phyloP scores from a whole-genome alignment of 2,888 invertebrate genomes.

The Asteroscopus sphinx region DNA sequence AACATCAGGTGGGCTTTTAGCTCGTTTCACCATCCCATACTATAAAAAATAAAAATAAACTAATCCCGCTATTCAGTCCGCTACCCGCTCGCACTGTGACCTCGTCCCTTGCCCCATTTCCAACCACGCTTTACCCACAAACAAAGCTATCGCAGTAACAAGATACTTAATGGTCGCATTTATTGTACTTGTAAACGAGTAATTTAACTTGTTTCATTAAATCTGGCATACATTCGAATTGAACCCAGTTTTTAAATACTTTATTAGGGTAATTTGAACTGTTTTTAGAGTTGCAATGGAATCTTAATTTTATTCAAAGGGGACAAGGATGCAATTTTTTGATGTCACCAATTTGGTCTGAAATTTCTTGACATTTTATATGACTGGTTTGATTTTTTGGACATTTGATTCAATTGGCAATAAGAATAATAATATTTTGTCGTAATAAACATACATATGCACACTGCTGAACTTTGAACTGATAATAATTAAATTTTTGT shows the following conservation, averaged over 20 bases:
- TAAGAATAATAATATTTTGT: too few relatives aligned
- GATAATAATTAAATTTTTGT: too few relatives aligned
- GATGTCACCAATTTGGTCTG: background rate
- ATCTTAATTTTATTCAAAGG: background rate
- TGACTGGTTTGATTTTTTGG: too few relatives aligned
- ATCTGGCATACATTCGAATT: constrained; percentile 19
- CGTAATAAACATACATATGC: too few relatives aligned
- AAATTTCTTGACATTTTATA: too few relatives aligned
- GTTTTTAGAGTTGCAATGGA: background rate
- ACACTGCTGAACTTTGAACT: too few relatives aligned
- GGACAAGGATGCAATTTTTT: background rate
- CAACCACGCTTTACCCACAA: constrained; percentile 36
- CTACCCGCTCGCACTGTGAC: constrained; percentile 9
- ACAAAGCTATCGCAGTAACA: constrained; percentile 54
- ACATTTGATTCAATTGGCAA: too few relatives aligned
- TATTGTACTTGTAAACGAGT: constrained; percentile 48
- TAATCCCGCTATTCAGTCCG: too few relatives aligned
- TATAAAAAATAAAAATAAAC: too few relatives aligned
- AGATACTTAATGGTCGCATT: constrained; percentile 56
- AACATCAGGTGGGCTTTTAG: too few relatives aligned
- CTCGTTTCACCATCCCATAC: too few relatives aligned
- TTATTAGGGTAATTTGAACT: background rate
- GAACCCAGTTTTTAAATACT: background rate
- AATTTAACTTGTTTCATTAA: constrained; percentile 32
- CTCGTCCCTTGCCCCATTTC: constrained; percentile 36